Base-by-base conservation (phyloP, 2,797 vertebrate genomes). In the Microcaecilia unicolor region DNA sequence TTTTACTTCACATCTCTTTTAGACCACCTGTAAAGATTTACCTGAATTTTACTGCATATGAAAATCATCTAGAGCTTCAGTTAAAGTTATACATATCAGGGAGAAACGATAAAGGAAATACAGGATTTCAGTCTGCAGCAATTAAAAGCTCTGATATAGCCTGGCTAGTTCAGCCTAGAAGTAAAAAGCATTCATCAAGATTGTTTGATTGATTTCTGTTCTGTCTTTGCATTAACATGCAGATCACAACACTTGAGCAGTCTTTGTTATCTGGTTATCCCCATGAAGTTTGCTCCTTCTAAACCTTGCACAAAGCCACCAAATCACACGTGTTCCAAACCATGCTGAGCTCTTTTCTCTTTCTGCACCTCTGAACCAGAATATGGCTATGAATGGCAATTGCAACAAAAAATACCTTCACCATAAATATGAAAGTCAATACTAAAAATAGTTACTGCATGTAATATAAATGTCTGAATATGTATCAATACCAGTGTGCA, bases 201-300 rank as follows among this genome's bases (percentile, higher is more conserved):
- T 77, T 64, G 69, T 76, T 78, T 76, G 76, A 81, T 80, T 79
- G 81, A 84, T 82, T 81, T 81, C 74, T 62, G 25, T 51, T 31
- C 70, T 53, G n/a, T n/a, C n/a, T n/a, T n/a, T n/a, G n/a, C n/a
- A 79, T 81, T 84, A 76, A 77, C 31, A 83, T 84, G 81, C 78
- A 84, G 79, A 72, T 78, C 62, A 74, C 65, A 68, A 34, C 25
- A 71, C 58, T 73, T 72, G 72, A 74, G 57, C 38, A 1, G 53
- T 52, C 74, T 78, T 81, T 81, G 74, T n/a, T 81, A 70, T 76
- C 61, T 71, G 33, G 52, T 27, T 63, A 10, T 64, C 60, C 64
- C 72, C 64, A 6, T 59, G 70, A 63, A 75, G 72, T 44, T 76
- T n/a, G n/a, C 64, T 41, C 51, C 43, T 71, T 81, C 79, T 82